These are phyloP conservation scores for Lasaia peninsularis DNA, from an alignment of 1,140 invertebrate genomes.

Conservation along the genomic window DNA sequence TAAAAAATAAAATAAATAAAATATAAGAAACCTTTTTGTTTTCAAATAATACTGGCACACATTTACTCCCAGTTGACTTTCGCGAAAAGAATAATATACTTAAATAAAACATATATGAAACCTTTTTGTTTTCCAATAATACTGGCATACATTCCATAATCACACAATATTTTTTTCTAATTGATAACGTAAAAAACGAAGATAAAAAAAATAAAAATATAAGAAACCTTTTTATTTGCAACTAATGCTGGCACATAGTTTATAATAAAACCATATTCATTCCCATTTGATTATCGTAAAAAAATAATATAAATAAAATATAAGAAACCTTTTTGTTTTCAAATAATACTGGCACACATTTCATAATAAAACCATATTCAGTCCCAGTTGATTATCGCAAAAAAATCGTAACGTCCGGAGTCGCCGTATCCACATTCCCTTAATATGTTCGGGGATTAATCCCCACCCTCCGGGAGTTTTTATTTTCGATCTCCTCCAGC, in stretches of 20 bases:
- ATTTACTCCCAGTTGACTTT: constrained; percentile 38
- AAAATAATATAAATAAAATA: constrained; percentile 36
- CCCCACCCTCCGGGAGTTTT: constrained; percentile 53
- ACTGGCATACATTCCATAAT: constrained; percentile 8
- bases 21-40: constrained; percentile 7
- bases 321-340: constrained; percentile 1
- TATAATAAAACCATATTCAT: constrained; percentile 26
- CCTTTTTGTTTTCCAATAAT: not conserved
- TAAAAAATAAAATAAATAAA: constrained; percentile 41
- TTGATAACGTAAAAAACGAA: too few relatives aligned
- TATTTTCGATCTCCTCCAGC: constrained; percentile 63
- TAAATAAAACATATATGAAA: not conserved
- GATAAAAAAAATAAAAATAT: too few relatives aligned
- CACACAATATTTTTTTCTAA: too few relatives aligned
- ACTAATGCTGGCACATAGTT: too few relatives aligned
- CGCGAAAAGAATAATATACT: constrained; percentile 58
- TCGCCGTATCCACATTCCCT: constrained; percentile 49
- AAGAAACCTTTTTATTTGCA: too few relatives aligned
- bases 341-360: constrained; percentile 9
- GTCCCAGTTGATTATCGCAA: constrained; percentile 44
- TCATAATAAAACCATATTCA: constrained; percentile 25
- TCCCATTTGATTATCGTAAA: constrained; percentile 45
- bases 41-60: not conserved
- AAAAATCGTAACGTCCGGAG: constrained; percentile 43
- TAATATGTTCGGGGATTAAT: constrained; percentile 66